Evolutionary conservation across 1,140 invertebrate species (phyloP), one percentile per base, ranked within the genome.

Genomic region (Arctopsyche grandis): DNA sequence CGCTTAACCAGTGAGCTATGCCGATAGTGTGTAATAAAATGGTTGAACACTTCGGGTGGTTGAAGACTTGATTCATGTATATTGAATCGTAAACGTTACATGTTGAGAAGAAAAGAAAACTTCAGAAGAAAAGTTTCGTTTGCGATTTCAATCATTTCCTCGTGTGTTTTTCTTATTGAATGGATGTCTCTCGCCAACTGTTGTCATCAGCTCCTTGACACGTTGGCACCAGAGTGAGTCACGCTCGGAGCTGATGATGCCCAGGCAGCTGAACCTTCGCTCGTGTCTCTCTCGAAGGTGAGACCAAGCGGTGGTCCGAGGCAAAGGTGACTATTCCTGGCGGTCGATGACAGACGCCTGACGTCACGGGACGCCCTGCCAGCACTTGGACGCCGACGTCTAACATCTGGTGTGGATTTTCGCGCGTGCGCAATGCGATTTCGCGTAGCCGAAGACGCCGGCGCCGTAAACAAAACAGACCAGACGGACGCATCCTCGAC

Each of bases 301-400:
- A 69, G 29, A 43, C 66, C 29, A 29, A 10, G 24, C 12, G 29
- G 29, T 38, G 29, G 29, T 38, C 56, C 1, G 26, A n/a, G 9
- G 24, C 21, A 69, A 69, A 24, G 66, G 12, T 26, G 66, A 69
- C 24, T 69, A 69, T 69, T 69, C 29, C 24, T 29, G 66, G 66
- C 7, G 14, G n/a, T 12, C 60, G 60, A 22, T 56, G 52, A 56
- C 52, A 56, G 52, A 22, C 5, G 9, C 21, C 21, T 24, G 66
- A 69, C 66, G 66, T 69, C 66, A 69, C 22, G 52, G 52, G 52
- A 56, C 52, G 52, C 52, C 14, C 52, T 56, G 52, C 52, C 52
- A 56, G 10, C 52, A 21, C 52, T 21, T 56, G 1, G 14, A 16
- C 14, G 14, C 19, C 52, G 14, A 56, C 19, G 14, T 56, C 14